Evolutionary conservation across 2,113 vertebrate genomes (phyloP).

Genomic region (Ciconia boyciana): DNA sequence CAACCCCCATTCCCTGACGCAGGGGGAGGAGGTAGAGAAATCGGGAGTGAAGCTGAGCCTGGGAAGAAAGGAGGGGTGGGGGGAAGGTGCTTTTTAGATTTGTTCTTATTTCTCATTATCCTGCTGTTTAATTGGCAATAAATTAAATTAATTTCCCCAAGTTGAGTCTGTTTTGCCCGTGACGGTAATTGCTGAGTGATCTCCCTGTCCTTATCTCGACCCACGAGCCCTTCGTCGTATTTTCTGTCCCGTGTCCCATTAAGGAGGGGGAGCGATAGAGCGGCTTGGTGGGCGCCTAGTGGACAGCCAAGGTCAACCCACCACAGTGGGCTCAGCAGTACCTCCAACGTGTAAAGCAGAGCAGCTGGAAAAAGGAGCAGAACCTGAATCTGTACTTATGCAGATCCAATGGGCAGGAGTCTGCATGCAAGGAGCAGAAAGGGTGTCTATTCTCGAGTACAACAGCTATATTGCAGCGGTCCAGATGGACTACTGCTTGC

Average conservation of each 20-base stretch:
- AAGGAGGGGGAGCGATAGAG: not conserved
- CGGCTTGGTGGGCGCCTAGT: not conserved
- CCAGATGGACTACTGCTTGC: not conserved
- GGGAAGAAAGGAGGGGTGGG: not conserved
- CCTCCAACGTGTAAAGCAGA: not conserved
- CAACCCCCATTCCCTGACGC: not conserved
- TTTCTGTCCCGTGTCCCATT: not conserved
- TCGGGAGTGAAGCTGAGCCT: not conserved
- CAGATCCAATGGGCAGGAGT: not conserved
- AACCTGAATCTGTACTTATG: fast-evolving
- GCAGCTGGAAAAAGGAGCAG: not conserved
- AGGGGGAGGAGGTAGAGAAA: not conserved
- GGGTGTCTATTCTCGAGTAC: not conserved
- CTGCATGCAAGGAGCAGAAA: not conserved
- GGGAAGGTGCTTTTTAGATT: not conserved
- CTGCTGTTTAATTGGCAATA: not conserved
- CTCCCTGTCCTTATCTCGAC: not conserved
- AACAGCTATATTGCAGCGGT: not conserved
- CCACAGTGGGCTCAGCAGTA: not conserved
- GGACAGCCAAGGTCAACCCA: not conserved
- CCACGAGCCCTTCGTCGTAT: fast-evolving
- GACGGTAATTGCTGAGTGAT: not conserved
- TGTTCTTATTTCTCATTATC: not conserved
- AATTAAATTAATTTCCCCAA: not conserved
- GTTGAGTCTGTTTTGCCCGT: fast-evolving